These are phyloP conservation scores for Sinotaia quadrata DNA, from an alignment of 2,888 invertebrate genomes.

Conservation along the genomic window DNA sequence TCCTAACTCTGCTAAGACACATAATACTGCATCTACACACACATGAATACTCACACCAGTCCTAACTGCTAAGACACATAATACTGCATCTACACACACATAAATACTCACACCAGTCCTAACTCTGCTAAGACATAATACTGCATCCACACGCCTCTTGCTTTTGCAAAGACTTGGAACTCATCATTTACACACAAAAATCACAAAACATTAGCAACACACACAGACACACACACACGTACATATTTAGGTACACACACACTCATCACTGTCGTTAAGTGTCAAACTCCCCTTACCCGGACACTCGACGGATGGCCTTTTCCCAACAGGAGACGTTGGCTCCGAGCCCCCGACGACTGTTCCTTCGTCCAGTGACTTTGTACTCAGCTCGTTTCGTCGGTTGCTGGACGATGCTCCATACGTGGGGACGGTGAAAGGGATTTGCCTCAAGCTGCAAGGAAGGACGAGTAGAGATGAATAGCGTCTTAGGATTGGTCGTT, in stretches of 20 bases:
- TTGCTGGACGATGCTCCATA: constrained; percentile 45
- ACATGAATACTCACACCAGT: too few relatives aligned
- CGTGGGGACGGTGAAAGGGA: constrained; percentile 67
- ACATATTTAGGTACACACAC: constrained; percentile 10
- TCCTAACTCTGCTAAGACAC: too few relatives aligned
- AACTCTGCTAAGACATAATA: too few relatives aligned
- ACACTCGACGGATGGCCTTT: constrained; percentile 64
- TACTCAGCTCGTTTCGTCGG: constrained; percentile 41
- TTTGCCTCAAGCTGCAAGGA: constrained; percentile 67
- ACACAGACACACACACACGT: constrained; percentile 11
- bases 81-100: too few relatives aligned
- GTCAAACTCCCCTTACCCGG: constrained; percentile 50
- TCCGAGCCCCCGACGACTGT: constrained; percentile 52
- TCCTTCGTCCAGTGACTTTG: constrained; percentile 42
- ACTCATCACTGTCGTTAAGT: neutral
- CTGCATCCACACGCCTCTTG: too few relatives aligned
- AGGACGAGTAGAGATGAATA: constrained; percentile 62
- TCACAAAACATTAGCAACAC: neutral
- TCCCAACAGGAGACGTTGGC: constrained; percentile 60
- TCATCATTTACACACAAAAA: too few relatives aligned
- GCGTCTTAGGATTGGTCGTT: constrained; percentile 40
- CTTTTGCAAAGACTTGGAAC: too few relatives aligned
- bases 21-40: too few relatives aligned
- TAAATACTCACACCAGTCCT: too few relatives aligned
- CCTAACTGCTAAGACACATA: too few relatives aligned